A percentile compares a stretch with the other conserved stretches of the same genome.
phyloP scores from a whole-genome alignment of 2,113 vertebrate species.

The Solea solea region DNA sequence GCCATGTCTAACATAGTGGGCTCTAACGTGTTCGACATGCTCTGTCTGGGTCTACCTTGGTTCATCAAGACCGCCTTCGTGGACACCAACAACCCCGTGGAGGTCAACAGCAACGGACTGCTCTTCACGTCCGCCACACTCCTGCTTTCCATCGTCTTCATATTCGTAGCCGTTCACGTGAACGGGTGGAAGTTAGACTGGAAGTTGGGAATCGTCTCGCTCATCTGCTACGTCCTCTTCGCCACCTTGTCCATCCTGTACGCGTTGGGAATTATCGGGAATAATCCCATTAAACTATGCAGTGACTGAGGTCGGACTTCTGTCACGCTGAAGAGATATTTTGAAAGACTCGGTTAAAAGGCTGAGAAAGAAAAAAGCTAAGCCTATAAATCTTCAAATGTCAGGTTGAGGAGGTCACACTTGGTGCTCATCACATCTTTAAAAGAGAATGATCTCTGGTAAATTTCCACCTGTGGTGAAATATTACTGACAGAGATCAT shows the following conservation, averaged over 20 bases:
- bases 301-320: conserved; percentile 75
- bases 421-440: conserved; percentile 24
- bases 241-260: conserved; percentile 90
- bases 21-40: conserved; percentile 97
- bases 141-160: conserved; percentile 89
- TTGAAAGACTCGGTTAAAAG: conserved; percentile 7
- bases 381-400: conserved; percentile 25
- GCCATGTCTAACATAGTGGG: conserved; percentile 98
- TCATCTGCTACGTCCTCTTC: conserved; percentile 89
- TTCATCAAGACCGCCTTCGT: conserved; percentile 93
- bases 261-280: conserved; percentile 94
- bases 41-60: conserved; percentile 96
- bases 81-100: conserved; percentile 83
- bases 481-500: conserved; percentile 20
- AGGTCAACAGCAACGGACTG: conserved; percentile 92
- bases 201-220: conserved; percentile 87
- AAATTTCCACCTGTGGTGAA: conserved; percentile 17
- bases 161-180: conserved; percentile 88
- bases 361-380: conserved; percentile 27
- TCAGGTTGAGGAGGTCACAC: background rate
- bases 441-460: conserved; percentile 15
- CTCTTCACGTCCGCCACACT: conserved; percentile 89
- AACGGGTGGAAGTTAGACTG: conserved; percentile 95
- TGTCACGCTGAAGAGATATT: conserved; percentile 23
- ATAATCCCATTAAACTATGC: conserved; percentile 86